Conservation (phyloP, 2,888 invertebrate species). For the Bimastos eiseni region DNA sequence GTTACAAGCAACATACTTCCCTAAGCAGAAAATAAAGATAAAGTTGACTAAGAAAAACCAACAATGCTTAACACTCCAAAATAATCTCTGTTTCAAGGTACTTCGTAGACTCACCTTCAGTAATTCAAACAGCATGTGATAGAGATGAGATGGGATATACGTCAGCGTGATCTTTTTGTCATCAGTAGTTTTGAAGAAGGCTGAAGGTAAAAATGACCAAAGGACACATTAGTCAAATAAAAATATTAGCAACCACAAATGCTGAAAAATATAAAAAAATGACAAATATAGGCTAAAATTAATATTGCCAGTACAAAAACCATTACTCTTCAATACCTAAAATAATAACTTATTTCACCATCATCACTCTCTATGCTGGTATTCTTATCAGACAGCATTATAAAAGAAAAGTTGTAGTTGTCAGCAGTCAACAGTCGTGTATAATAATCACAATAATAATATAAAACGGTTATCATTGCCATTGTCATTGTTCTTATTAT, state of each 20-base stretch:
- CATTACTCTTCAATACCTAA: not conserved
- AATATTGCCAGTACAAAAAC: no score
- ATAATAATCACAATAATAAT: not conserved
- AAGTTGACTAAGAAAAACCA: not conserved
- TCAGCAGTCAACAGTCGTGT: not conserved
- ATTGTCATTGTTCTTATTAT: no score
- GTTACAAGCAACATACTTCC: not conserved
- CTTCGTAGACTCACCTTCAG: constrained; percentile 71
- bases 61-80: not conserved
- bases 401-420: not conserved
- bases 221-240: not conserved
- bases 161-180: constrained; percentile 38
- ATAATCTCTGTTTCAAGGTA: not conserved
- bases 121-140: constrained; percentile 97
- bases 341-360: not conserved
- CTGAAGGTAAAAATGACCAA: not conserved
- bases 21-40: not conserved
- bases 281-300: not conserved
- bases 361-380: not conserved
- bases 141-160: constrained; percentile 96
- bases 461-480: no score
- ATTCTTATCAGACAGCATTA: not conserved
- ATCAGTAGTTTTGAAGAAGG: not conserved
- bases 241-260: not conserved
- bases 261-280: not conserved